Conservation (phyloP, 1,140 invertebrate species). For the Tyrophagus putrescentiae region DNA sequence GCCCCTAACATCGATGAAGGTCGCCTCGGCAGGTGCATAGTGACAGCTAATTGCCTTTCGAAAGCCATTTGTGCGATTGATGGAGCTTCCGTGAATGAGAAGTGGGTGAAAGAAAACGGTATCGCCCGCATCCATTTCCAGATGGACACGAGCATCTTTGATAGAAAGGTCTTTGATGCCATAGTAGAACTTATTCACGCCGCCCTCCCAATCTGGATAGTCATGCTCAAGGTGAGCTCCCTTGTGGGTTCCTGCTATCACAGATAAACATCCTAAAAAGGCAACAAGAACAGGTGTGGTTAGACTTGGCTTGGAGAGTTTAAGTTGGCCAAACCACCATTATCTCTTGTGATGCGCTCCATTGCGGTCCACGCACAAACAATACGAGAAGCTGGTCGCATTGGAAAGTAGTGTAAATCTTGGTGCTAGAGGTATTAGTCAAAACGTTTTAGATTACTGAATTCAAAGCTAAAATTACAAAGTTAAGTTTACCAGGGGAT, state of each 20-base stretch:
- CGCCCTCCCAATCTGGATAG: conserved; percentile 53
- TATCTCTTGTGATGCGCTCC: conserved; percentile 52
- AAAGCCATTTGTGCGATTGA: conserved; percentile 50
- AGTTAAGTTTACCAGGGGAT: no score
- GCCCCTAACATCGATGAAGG: conserved; percentile 54
- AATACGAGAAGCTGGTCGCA: conserved; percentile 58
- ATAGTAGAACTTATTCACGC: conserved; percentile 65
- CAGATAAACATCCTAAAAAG: no score
- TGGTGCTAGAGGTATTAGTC: no score
- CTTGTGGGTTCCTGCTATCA: conserved; percentile 61
- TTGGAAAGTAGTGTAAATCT: conserved; percentile 76
- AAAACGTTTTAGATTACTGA: no score
- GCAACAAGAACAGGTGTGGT: no score
- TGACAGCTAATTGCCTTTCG: conserved; percentile 63
- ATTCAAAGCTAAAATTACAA: no score
- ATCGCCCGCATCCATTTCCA: conserved; percentile 69
- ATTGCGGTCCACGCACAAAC: conserved; percentile 79
- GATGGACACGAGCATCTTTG: conserved; percentile 38
- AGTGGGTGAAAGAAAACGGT: conserved; percentile 82
- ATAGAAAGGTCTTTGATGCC: conserved; percentile 49
- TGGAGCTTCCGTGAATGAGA: conserved; percentile 68
- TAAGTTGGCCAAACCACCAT: conserved; percentile 57
- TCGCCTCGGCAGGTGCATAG: conserved; percentile 54
- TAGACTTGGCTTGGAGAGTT: no score
- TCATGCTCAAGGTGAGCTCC: conserved; percentile 49